Base-by-base conservation (phyloP, 2,888 invertebrate species). In the Pyrochroa serraticornis region DNA sequence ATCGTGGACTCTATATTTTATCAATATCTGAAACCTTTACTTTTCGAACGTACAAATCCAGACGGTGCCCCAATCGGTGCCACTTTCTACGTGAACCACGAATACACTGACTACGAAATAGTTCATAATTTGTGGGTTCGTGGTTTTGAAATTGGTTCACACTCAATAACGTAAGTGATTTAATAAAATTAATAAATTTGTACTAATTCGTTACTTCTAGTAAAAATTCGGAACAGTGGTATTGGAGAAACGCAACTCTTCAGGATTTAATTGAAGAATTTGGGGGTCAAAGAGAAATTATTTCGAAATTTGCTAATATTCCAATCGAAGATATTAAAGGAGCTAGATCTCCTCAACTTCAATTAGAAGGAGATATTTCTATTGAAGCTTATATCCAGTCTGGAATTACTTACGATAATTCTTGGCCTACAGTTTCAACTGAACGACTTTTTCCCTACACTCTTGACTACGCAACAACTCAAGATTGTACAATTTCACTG, bases 11-110 rank as follows among this genome's bases (percentile, higher is more conserved):
- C 36, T 0, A 3, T 46, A 7, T 58, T 46, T 31, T 6, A 36
- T 10, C 31, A 46, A n/a, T 53, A 41, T 14, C 13, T 46, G 22
- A 32, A 47, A 10, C 52, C 39, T 10, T 9, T 58, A 5, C 33
- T 58, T 1, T 58, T 47, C 30, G 43, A 46, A n/a, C 22, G 58
- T 7, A 42, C 10, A 30, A 58, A 58, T 32, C 58, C 58, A 1
- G 55, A 55, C 36, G 55, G 55, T 13, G 37, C 32, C 6, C 32
- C 48, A 0, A 82, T 84, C 0, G 82, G 85, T 0, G 83, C 83
- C 37, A 91, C 91, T 0, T 88, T 89, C 77, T 92, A 85, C 74
- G 81, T 90, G 32, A 87, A 84, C 34, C 91, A 92, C 68, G 87
- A 89, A 62, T 91, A 90, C 73, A 88, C 88, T 0, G 85, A 76